Evolutionary conservation across 2,888 invertebrate genomes (phyloP).

Genomic region (Tachina fera): DNA sequence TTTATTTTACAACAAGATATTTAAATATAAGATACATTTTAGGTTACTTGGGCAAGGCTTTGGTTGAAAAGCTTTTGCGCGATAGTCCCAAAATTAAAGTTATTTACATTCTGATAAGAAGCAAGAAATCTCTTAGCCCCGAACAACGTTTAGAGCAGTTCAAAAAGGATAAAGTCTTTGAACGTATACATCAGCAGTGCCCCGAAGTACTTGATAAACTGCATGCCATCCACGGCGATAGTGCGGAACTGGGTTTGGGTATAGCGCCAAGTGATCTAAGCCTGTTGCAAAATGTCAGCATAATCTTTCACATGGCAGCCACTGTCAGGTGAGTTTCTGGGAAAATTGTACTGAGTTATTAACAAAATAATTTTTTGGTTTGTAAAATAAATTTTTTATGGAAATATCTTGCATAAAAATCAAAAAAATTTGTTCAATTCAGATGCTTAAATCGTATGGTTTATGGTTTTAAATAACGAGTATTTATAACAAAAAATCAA

Average conservation of each 20-base stretch:
- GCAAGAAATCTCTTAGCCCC: conserved; percentile 87
- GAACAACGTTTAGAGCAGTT: conserved; percentile 87
- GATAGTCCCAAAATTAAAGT: conserved; percentile 89
- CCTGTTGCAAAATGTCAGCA: conserved; percentile 85
- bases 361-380: no score
- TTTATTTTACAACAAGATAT: neutral
- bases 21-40: neutral
- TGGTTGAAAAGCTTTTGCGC: conserved; percentile 93
- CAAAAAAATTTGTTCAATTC: no score
- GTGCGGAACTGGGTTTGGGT: conserved; percentile 85
- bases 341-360: no score
- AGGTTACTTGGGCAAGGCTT: conserved; percentile 95
- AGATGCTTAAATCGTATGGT: no score
- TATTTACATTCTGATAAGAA: conserved; percentile 90
- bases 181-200: conserved; percentile 83
- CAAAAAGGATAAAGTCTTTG: conserved; percentile 83
- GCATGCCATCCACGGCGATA: conserved; percentile 87
- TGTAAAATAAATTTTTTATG: no score
- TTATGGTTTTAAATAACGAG: no score
- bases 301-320: conserved; percentile 91
- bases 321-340: conserved; percentile 85
- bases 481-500: no score
- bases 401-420: no score
- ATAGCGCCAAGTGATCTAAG: conserved; percentile 83
- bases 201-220: conserved; percentile 86